Evolutionary conservation across 2,797 vertebrate genomes (phyloP).

Genomic region (Oophaga sylvatica): DNA sequence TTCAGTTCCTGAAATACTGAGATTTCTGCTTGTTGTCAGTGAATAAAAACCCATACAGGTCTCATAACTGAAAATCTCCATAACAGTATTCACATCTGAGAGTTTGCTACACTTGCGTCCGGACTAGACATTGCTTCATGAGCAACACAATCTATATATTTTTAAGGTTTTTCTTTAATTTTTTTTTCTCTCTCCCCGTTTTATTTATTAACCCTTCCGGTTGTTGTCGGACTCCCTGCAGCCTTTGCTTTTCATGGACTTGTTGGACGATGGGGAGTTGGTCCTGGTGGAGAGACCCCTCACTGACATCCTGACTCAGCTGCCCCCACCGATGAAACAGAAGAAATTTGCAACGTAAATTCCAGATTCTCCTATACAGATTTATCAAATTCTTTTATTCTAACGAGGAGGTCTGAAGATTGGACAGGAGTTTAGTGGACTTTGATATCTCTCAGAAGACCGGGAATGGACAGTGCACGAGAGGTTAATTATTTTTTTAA

Average conservation of each 20-base stretch:
- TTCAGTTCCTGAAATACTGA: too few relatives aligned
- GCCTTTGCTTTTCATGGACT: constrained; percentile 82
- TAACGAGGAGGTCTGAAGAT: neutral
- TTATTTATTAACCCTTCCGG: too few relatives aligned
- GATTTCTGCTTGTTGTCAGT: too few relatives aligned
- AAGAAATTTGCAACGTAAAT: constrained; percentile 93
- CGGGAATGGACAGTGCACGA: neutral
- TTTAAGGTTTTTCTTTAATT: neutral
- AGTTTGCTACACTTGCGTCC: too few relatives aligned
- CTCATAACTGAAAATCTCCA: too few relatives aligned
- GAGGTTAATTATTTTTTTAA: neutral
- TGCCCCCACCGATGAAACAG: constrained; percentile 87
- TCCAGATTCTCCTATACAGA: neutral
- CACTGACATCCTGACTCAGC: constrained; percentile 81
- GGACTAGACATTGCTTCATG: neutral
- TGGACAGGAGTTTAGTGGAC: neutral
- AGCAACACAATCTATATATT: neutral
- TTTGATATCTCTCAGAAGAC: neutral
- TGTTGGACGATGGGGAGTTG: constrained; percentile 85
- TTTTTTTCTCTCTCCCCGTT: rapidly evolving
- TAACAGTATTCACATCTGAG: too few relatives aligned
- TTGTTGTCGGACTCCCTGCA: constrained; percentile 62
- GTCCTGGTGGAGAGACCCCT: constrained; percentile 90
- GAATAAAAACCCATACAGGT: too few relatives aligned
- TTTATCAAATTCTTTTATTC: neutral